Evolutionary conservation across 1,140 invertebrate species (phyloP).

Genomic region (Lepidurus packardi): DNA sequence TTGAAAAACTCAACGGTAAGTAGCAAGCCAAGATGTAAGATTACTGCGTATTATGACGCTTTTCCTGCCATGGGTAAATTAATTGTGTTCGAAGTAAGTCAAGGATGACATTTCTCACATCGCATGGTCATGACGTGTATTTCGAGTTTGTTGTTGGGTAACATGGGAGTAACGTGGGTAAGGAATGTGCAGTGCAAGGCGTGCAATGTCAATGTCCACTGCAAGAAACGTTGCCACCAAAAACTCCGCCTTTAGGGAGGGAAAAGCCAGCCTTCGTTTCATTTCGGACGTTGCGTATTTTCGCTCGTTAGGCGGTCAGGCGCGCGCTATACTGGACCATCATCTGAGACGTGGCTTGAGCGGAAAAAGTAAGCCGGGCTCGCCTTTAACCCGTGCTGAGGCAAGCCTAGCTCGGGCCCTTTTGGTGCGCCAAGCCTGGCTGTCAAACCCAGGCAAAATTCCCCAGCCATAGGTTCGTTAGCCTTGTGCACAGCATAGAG

Average conservation of each 20-base stretch:
- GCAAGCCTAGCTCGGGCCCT: not conserved
- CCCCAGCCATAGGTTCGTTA: constrained; percentile 21
- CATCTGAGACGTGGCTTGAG: not conserved
- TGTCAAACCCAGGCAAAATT: not conserved
- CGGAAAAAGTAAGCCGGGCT: not conserved
- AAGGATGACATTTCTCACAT: not conserved
- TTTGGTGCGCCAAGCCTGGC: not conserved
- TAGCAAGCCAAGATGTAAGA: not conserved
- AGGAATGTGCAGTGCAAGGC: constrained; percentile 14
- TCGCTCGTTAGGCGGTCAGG: not conserved
- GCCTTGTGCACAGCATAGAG: constrained; percentile 2
- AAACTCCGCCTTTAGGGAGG: not conserved
- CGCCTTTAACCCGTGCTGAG: not conserved
- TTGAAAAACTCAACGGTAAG: constrained; percentile 69
- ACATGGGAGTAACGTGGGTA: not conserved
- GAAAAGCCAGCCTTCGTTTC: not conserved
- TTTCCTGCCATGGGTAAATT: not conserved
- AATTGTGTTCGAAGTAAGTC: constrained; percentile 5
- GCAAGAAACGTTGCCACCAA: not conserved
- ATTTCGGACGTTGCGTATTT: not conserved
- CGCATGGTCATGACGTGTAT: not conserved
- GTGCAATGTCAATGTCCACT: constrained; percentile 18
- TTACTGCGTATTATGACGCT: not conserved
- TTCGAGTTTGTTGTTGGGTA: constrained; percentile 21
- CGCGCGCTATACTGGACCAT: too few relatives aligned